Evolutionary conservation across 92 coral and sea anemone genomes (phyloP), one percentile per base, ranked within the genome.

Genomic region (Phenganax marumi): DNA sequence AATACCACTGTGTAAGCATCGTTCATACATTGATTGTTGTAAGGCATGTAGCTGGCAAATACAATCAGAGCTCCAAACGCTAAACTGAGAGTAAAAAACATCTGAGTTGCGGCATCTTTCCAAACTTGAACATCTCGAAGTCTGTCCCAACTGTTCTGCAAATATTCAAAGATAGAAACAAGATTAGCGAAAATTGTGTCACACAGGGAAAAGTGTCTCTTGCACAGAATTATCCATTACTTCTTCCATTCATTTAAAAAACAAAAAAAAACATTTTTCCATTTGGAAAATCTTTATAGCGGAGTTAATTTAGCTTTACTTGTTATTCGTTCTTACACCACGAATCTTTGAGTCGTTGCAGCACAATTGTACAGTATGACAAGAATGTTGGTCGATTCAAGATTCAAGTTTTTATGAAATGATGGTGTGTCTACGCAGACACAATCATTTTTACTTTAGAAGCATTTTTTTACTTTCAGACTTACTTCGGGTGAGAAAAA

Each of bases 21-120:
- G 12, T 91, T 85, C 96, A 96, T 89, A 60, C 93, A 97, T 71
- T 96, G 96, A 84, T 90, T 90, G 56, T 88, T 78, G 60, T 88
- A 88, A 52, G 87, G 89, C 84, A 88, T 90, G 70, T 77, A 90
- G 68, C 93, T 90, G 43, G 91, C 88, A 54, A 85, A 90, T 0
- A 89, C 89, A 18, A 89, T 81, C 21, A 90, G 88, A 62, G 89
- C 91, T 56, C 93, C 93, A 62, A 90, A 85, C 6, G 91, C 93
- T 13, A 90, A 84, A 50, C 93, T 88, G 61, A 90, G 91, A 25
- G 93, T 88, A 71, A 78, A 90, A 62, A 88, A 90, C 68, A 90
- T 90, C 77, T 90, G 93, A 65, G 89, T 88, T 9, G 93, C 93
- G 12, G 93, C 93, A 65, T 90, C 89, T 78, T 85, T 78, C 93